Evolutionary conservation across 2,113 vertebrate species (phyloP), one percentile per base, ranked within the genome.

Genomic region (Spizaetus ornatus): DNA sequence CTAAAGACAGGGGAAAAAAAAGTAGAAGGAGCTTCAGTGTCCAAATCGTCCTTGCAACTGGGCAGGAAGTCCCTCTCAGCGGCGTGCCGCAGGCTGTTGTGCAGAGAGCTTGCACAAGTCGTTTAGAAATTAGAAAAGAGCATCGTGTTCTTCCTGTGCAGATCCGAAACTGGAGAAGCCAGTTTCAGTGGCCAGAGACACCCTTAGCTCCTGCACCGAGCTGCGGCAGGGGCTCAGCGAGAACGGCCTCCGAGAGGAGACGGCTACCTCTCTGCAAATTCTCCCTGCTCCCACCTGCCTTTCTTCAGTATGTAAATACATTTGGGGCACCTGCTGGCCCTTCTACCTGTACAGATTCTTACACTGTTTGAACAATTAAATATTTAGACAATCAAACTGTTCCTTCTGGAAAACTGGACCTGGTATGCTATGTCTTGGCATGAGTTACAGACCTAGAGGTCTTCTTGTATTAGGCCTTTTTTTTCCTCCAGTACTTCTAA

Each of bases 11-110:
- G 58, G 15, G 4, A n/a, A 61, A 88, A 86, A 79, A 95, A 89
- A 67, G 7, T 14, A 95, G 95, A 97, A 97, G 83, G 50, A 91
- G 21, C 53, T 88, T 83, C 4, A 0, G 76, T 45, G 91, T 89
- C 97, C 96, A 95, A 96, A 95, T 89, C 93, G 79, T 70, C 42
- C 92, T 97, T 77, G 91, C 94, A 77, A 94, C 45, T 0, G 20
- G 69, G 84, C 94, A 98, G 97, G 97, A 98, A 97, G 97, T 86
- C 50, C 52, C 80, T 86, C 73, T 82, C 91, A 14, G 96, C 34
- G 87, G 79, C 91, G 50, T 22, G 86, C 95, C 86, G 0, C 97
- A 98, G 86, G 96, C 88, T 96, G 91, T 96, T 97, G 85, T 53
- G 27, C 87, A 90, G 40, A 93, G 84, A 78, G 63, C 77, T 98